phyloP scores from a whole-genome alignment of 2,797 vertebrate genomes.

The Neoniphon sammara region DNA sequence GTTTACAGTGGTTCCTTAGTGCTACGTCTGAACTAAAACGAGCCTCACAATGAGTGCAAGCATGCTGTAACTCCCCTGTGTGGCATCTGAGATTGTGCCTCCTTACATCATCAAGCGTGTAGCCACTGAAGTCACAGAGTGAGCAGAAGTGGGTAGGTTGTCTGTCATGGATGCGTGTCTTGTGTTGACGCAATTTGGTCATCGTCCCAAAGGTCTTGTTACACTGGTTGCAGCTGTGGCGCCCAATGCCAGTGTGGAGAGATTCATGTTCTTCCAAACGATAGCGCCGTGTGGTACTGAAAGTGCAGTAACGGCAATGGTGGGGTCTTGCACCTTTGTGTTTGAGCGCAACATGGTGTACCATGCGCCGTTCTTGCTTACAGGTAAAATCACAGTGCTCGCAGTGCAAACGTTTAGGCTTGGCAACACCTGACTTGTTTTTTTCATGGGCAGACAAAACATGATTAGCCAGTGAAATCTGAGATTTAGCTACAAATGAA shows the following conservation, averaged over 20 bases:
- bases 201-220: slow-evolving; percentile 90
- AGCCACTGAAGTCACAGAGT: slow-evolving; percentile 92
- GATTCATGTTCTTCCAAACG: slow-evolving; percentile 93
- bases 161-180: slow-evolving; percentile 89
- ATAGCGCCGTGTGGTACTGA: slow-evolving; percentile 90
- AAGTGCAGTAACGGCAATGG: slow-evolving; percentile 88
- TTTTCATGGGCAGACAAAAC: slow-evolving; percentile 73
- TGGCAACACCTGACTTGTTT: slow-evolving; percentile 29
- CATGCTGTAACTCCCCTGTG: slow-evolving; percentile 82
- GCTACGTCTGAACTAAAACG: slow-evolving; percentile 91
- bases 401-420: slow-evolving; percentile 77
- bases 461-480: slow-evolving; percentile 83
- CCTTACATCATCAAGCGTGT: slow-evolving; percentile 89
- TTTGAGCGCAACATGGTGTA: slow-evolving; percentile 87
- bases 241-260: slow-evolving; percentile 91
- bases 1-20: slow-evolving; percentile 90
- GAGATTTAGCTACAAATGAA: slow-evolving; percentile 82
- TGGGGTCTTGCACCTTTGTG: slow-evolving; percentile 87
- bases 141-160: slow-evolving; percentile 90
- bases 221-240: slow-evolving; percentile 87
- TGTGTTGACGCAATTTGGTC: slow-evolving; percentile 92
- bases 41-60: slow-evolving; percentile 87
- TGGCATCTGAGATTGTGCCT: slow-evolving; percentile 93
- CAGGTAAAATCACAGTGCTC: slow-evolving; percentile 88
- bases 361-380: slow-evolving; percentile 87